Conservation (phyloP, 2,888 invertebrate genomes). For the Biston betularia region DNA sequence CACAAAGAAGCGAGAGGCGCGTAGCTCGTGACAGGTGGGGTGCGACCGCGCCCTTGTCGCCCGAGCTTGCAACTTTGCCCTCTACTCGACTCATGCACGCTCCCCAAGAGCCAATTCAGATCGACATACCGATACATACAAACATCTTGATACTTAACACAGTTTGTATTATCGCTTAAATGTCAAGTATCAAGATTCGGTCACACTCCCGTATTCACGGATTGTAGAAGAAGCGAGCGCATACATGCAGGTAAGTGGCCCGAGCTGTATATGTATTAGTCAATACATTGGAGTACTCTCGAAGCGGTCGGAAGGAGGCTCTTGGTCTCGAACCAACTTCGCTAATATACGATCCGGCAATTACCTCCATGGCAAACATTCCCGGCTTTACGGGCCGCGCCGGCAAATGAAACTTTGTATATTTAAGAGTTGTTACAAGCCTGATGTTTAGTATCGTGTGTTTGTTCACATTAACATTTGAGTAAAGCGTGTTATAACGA, state of each 20-base stretch:
- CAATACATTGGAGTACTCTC: conserved; percentile 43
- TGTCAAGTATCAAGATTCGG: conserved; percentile 14
- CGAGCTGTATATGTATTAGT: conserved; percentile 37
- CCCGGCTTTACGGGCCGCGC: conserved; percentile 51
- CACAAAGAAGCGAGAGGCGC: conserved; percentile 61
- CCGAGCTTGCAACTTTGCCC: conserved; percentile 53
- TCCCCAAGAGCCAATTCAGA: conserved; percentile 44
- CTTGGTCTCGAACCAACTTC: conserved; percentile 52
- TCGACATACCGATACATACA: conserved; percentile 46
- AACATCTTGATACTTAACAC: conserved; percentile 18
- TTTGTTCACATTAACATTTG: conserved; percentile 58
- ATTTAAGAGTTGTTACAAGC: conserved; percentile 59
- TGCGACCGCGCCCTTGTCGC: conserved; percentile 59
- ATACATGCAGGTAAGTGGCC: conserved; percentile 36
- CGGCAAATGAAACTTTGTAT: conserved; percentile 56
- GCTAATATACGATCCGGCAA: conserved; percentile 64
- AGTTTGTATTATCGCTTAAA: conserved; percentile 6
- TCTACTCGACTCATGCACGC: conserved; percentile 48
- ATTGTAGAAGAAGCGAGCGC: neutral
- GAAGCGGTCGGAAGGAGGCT: conserved; percentile 43
- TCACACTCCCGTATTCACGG: conserved; percentile 1
- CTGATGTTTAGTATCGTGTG: conserved; percentile 57
- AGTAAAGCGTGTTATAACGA: conserved; percentile 53
- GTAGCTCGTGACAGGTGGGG: conserved; percentile 61
- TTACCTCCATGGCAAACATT: conserved; percentile 64